phyloP scores from a whole-genome alignment of 2,888 invertebrate genomes.

The Liopterus haemorrhoidalis region DNA sequence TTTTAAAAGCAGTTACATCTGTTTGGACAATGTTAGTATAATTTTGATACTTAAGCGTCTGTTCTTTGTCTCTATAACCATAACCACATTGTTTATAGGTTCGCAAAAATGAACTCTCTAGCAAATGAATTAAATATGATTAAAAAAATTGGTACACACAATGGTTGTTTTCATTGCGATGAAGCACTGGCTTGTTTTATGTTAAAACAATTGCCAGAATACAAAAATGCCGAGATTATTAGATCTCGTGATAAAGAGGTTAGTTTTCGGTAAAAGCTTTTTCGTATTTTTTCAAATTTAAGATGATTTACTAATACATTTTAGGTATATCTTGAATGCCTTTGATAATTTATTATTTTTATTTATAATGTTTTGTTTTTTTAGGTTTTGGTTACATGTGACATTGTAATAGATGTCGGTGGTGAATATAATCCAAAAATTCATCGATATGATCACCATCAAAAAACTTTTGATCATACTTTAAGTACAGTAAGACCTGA shows the following conservation, averaged over 20 bases:
- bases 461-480: conserved; percentile 66
- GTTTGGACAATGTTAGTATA: no score
- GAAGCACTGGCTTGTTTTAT: conserved; percentile 92
- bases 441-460: conserved; percentile 91
- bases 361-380: conserved; percentile 7
- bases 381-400: conserved; percentile 67
- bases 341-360: background rate
- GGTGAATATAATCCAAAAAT: conserved; percentile 70
- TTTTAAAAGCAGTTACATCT: no score
- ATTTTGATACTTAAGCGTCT: no score
- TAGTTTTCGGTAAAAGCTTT: conserved; percentile 18
- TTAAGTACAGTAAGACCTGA: conserved; percentile 60
- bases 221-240: conserved; percentile 73
- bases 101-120: no score
- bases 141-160: conserved; percentile 75
- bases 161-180: conserved; percentile 88
- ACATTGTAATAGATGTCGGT: conserved; percentile 95
- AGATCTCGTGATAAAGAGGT: conserved; percentile 57
- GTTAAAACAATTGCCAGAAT: conserved; percentile 74
- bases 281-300: conserved; percentile 3
- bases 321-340: background rate
- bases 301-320: conserved; percentile 3
- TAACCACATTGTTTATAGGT: no score
- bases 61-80: no score
- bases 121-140: no score